Evolutionary conservation across 2,113 vertebrate genomes (phyloP).

Genomic region (Cyanoderma ruficeps): DNA sequence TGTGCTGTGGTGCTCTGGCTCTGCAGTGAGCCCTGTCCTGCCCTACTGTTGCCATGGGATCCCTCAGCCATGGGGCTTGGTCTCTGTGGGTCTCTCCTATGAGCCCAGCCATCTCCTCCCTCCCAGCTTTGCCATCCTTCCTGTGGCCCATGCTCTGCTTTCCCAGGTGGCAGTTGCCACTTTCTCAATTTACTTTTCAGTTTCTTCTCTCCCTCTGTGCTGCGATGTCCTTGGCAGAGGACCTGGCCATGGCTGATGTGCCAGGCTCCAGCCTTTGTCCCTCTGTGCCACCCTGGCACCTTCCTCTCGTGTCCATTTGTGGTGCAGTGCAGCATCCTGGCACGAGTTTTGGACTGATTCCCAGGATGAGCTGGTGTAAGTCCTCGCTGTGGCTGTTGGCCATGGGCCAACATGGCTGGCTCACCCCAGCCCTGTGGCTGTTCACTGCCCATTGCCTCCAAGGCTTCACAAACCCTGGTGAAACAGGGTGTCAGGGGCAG

Average conservation of each 20-base stretch:
- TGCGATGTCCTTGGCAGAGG: fast-evolving
- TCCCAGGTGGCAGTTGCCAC: not conserved
- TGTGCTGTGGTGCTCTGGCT: fast-evolving
- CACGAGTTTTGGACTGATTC: fast-evolving
- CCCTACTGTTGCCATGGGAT: not conserved
- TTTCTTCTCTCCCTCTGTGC: not conserved
- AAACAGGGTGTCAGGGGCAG: not conserved
- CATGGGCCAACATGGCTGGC: not conserved
- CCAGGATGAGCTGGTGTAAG: fast-evolving
- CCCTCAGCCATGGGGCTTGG: fast-evolving
- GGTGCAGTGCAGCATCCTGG: not conserved
- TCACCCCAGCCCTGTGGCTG: fast-evolving
- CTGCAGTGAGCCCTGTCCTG: not conserved
- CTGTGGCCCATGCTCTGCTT: not conserved
- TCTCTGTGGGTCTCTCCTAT: fast-evolving
- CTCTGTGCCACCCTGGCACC: not conserved
- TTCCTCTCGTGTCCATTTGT: fast-evolving
- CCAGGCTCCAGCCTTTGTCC: fast-evolving
- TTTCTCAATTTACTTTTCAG: not conserved
- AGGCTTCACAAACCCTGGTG: not conserved
- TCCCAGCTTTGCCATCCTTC: not conserved
- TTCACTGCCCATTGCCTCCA: not conserved
- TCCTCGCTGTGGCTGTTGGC: not conserved
- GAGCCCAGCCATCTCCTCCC: not conserved
- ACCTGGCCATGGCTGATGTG: fast-evolving